phyloP scores from a whole-genome alignment of 2,888 invertebrate genomes.

The Horisme vitalbata region DNA sequence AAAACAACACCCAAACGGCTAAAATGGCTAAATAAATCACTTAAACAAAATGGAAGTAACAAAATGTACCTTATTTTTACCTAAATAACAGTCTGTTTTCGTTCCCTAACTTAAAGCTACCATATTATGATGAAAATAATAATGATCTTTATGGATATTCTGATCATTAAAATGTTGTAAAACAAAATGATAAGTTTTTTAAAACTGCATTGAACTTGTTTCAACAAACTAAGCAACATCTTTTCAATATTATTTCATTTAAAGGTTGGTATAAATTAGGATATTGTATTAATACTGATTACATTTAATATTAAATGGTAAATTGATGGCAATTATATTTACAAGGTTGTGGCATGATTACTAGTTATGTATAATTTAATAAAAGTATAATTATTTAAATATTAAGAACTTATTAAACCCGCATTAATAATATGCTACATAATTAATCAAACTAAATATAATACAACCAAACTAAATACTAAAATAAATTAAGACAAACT shows the following conservation, averaged over 20 bases:
- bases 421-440: slow-evolving; percentile 62
- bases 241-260: slow-evolving; percentile 30
- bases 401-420: slow-evolving; percentile 67
- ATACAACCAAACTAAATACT: slow-evolving; percentile 58
- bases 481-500: slow-evolving; percentile 60
- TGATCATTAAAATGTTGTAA: slow-evolving; percentile 20
- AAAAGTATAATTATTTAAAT: no score
- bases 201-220: no score
- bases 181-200: no score
- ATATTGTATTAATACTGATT: slow-evolving; percentile 80
- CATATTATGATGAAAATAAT: slow-evolving; percentile 41
- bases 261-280: slow-evolving; percentile 65
- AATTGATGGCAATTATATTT: slow-evolving; percentile 70
- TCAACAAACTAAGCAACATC: neutral
- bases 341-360: slow-evolving; percentile 67
- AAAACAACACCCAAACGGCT: slow-evolving; percentile 13
- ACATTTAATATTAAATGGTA: slow-evolving; percentile 70
- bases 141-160: slow-evolving; percentile 53
- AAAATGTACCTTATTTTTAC: slow-evolving; percentile 42
- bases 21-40: slow-evolving; percentile 8
- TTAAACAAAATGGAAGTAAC: slow-evolving; percentile 32
- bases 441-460: slow-evolving; percentile 48
- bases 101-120: slow-evolving; percentile 60
- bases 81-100: slow-evolving; percentile 62
- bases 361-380: slow-evolving; percentile 34